phyloP scores from a whole-genome alignment of 2,888 invertebrate species.

The Seira ritae region DNA sequence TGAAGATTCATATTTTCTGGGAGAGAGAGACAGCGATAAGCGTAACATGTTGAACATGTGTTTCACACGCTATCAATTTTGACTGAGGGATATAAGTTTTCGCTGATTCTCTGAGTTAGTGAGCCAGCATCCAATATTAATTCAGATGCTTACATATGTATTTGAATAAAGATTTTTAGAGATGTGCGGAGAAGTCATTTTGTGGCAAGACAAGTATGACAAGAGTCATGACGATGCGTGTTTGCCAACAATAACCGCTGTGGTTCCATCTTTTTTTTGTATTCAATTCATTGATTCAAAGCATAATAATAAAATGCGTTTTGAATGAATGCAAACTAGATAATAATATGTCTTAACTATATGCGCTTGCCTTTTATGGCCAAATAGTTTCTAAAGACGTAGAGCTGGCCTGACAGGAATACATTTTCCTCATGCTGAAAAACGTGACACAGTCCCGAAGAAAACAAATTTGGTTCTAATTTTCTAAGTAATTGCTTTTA shows the following conservation, averaged over 20 bases:
- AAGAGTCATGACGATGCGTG: constrained; percentile 10
- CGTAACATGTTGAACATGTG: not conserved
- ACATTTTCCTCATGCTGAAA: constrained; percentile 6
- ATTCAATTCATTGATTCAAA: not conserved
- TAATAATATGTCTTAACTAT: constrained; percentile 19
- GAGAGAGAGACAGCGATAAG: too few relatives aligned
- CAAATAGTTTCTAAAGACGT: constrained; percentile 14
- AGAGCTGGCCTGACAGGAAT: constrained; percentile 23
- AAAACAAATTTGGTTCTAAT: not conserved
- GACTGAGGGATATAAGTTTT: too few relatives aligned
- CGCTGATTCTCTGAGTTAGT: too few relatives aligned
- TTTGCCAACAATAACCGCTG: constrained; percentile 1
- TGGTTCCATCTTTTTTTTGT: not conserved
- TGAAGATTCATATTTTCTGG: too few relatives aligned
- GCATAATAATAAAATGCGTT: not conserved
- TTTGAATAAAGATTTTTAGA: not conserved
- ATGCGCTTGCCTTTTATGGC: constrained; percentile 25
- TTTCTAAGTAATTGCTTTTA: not conserved
- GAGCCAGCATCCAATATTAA: too few relatives aligned
- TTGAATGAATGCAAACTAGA: constrained; percentile 9
- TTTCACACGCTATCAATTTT: constrained; percentile 1
- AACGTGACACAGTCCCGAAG: constrained; percentile 17
- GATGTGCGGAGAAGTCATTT: not conserved
- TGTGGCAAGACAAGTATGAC: not conserved
- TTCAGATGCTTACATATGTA: not conserved